Base-by-base conservation (phyloP, 2,113 vertebrate species). In the Ailuropoda melanoleuca region DNA sequence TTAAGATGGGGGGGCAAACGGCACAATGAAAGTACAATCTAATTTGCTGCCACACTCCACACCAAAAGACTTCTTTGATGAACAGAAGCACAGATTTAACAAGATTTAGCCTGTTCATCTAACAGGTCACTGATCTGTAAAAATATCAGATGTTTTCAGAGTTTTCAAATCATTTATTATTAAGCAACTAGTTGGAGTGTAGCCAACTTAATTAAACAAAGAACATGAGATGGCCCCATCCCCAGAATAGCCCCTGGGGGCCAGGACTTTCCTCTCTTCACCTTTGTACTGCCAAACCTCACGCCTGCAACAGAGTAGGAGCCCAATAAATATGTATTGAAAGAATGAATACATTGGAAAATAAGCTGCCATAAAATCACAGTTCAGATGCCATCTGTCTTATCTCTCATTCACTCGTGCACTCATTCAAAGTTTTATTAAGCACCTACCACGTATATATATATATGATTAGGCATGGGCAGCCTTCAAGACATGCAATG, bases 131-230 rank as follows among this genome's bases (percentile, higher is more conserved):
- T 98, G 98, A 98, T 98, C 98, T 98, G 97, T 99, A 98, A 97
- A 99, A 99, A 98, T 98, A 98, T 98, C 98, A 99, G 98, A 99
- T 99, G 98, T 99, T 99, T 98, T 98, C 98, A 98, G 98, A 99
- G 98, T 98, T 98, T 98, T 98, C 98, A 97, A 98, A 98, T 98
- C 99, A 98, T 98, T 97, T 99, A 98, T 98, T 98, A 98, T 99
- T 98, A 99, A 98, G 97, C 97, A 98, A 97, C 96, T 96, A 96
- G 84, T 95, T 98, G 98, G 96, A 98, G 37, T 97, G 84, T 58
- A 95, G 97, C 98, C 98, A 97, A 97, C 92, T 97, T 97, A 97
- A 98, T 97, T 98, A 98, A 96, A 98, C 94, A 97, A 97, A 98
- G 92, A 97, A 74, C 88, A 97, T 37, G 95, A 97, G 90, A 97